phyloP scores from a whole-genome alignment of 2,113 vertebrate genomes.

The Sphaerodactylus townsendi region DNA sequence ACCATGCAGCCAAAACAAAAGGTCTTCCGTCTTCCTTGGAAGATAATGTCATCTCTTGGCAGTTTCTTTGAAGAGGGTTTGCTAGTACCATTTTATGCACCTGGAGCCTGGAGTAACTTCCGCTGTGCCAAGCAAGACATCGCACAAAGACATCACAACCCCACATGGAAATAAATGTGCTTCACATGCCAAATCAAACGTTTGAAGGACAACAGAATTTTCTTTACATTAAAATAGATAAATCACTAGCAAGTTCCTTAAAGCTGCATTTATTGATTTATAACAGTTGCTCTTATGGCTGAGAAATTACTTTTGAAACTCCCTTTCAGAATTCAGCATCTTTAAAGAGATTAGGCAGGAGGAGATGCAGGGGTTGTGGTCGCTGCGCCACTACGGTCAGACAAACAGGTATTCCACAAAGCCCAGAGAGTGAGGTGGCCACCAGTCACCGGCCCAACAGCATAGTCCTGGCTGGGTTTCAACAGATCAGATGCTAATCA shows the following conservation, averaged over 20 bases:
- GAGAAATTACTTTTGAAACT: constrained; percentile 52
- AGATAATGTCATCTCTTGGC: too few species aligned
- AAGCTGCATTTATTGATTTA: constrained; percentile 65
- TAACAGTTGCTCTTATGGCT: constrained; percentile 60
- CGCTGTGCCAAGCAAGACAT: neutral
- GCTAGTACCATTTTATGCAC: neutral
- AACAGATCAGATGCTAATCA: neutral
- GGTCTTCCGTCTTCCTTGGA: too few species aligned
- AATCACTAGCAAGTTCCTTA: constrained; percentile 57
- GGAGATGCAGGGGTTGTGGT: neutral
- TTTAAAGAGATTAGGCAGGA: neutral
- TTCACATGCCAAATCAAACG: neutral
- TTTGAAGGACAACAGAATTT: neutral
- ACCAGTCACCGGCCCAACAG: constrained; percentile 16
- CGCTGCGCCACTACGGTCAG: constrained; percentile 36
- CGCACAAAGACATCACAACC: neutral
- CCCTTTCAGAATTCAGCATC: constrained; percentile 37
- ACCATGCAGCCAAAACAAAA: too few species aligned
- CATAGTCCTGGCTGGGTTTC: fast-evolving
- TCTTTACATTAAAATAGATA: constrained; percentile 38
- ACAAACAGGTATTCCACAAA: neutral
- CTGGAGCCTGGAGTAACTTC: neutral
- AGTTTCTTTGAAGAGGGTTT: neutral
- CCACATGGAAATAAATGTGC: neutral
- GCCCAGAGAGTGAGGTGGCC: constrained; percentile 43